These are phyloP conservation scores for Merodon equestris DNA, from an alignment of 2,888 invertebrate species.

Conservation along the genomic window DNA sequence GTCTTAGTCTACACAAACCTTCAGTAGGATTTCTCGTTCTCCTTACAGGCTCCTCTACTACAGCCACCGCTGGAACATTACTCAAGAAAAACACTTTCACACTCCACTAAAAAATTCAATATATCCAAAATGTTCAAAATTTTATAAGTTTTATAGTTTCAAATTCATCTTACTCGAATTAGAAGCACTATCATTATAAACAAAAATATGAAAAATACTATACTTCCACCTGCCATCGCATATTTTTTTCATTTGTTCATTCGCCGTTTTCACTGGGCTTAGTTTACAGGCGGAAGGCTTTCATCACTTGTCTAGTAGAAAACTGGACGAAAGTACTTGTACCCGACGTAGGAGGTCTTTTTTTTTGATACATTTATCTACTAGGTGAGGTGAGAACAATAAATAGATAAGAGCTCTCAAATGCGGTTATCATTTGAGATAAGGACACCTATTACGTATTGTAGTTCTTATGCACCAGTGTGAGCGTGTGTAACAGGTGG, in stretches of 20 bases:
- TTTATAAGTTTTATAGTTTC: neutral
- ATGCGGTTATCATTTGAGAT: constrained; percentile 38
- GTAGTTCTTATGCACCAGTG: no score
- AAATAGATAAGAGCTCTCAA: constrained; percentile 42
- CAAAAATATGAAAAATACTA: constrained; percentile 24
- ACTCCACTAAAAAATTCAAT: constrained; percentile 11
- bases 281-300: no score
- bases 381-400: constrained; percentile 25
- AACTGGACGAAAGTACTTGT: constrained; percentile 13
- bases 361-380: constrained; percentile 11
- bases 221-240: constrained; percentile 35
- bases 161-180: constrained; percentile 33
- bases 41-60: neutral
- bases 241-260: constrained; percentile 5
- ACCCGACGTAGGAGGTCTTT: neutral
- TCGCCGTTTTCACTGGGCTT: no score
- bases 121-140: neutral
- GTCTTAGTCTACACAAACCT: constrained; percentile 13
- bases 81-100: constrained; percentile 1
- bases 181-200: constrained; percentile 20
- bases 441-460: neutral
- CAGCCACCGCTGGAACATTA: neutral
- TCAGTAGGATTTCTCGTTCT: constrained; percentile 11
- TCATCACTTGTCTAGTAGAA: constrained; percentile 10
- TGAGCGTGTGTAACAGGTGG: no score